Evolutionary conservation across 1,140 invertebrate species (phyloP), one percentile per base, ranked within the genome.

Genomic region (Heliconius melpomene): DNA sequence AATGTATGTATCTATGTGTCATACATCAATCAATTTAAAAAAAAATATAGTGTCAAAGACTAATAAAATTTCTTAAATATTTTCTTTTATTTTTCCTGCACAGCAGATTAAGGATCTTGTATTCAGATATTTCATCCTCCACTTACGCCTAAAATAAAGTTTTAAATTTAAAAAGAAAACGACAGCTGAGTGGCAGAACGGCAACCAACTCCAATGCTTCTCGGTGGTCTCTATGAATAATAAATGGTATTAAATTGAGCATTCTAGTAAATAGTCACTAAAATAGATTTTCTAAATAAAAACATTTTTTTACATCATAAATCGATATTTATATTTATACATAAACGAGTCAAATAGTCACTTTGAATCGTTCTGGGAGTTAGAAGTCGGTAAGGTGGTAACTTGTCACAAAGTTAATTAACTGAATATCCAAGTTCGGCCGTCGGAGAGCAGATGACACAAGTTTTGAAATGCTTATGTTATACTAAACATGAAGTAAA

Each of bases 331-430:
- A 66, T 66, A 66, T 66, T 66, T 66, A 23, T 66, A 66, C 54
- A 66, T 75, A 66, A 75, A 66, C 74, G 20, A 38, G 36, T 18
- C 54, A 38, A 75, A 26, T 9, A 57, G 54, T 52, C 32, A 54
- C 18, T 38, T 9, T 40, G 26, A 75, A 52, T 60, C 54, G 74
- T 75, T 75, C 26, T 57, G 29, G 32, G 32, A 78, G 77, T 73
- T 66, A 18, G 75, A 66, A 70, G 36, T 60, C 50, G 72, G 71
- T 72, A 50, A 78, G 29, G 77, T 52, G 77, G 70, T 78, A 78
- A 78, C 71, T 74, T 78, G 77, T 78, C 71, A 78, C 77, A 38
- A 78, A 74, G 72, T 78, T 78, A 78, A 71, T 78, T 78, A 73
- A 57, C 52, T 71, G 77, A 78, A 73, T 78, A 78, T 54, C 38